These are phyloP conservation scores for Orientallactaga sibirica DNA, from an alignment of 2,797 vertebrate genomes.

Conservation along the genomic window DNA sequence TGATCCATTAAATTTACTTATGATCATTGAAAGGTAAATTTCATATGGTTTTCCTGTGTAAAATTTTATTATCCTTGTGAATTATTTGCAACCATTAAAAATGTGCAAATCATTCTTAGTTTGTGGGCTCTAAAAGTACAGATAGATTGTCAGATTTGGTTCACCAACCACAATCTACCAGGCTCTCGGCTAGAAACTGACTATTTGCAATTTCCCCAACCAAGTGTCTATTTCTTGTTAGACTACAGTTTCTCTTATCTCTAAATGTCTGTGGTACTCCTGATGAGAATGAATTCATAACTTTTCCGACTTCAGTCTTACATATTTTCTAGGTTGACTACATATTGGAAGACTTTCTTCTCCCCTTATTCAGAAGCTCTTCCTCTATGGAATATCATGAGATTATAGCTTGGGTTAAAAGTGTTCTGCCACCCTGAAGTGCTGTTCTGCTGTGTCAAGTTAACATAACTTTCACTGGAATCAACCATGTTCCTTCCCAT, in stretches of 20 bases:
- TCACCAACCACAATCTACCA: not conserved
- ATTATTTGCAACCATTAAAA: slow-evolving; percentile 26
- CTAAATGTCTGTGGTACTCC: not conserved
- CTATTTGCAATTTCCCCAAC: not conserved
- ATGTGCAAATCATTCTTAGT: not conserved
- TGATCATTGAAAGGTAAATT: not conserved
- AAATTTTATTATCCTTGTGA: slow-evolving; percentile 25
- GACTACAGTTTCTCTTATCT: not conserved
- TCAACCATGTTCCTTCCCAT: not conserved
- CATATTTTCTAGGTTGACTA: not conserved
- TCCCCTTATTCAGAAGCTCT: not conserved
- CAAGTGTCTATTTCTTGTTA: not conserved
- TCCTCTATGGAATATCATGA: not conserved
- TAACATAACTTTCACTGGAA: not conserved
- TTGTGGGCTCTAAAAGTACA: not conserved
- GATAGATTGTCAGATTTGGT: not conserved
- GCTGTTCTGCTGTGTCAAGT: not conserved
- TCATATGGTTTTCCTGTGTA: not conserved
- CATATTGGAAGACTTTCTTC: not conserved
- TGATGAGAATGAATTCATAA: not conserved
- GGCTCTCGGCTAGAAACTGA: not conserved
- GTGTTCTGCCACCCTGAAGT: not conserved
- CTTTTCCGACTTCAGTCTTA: slow-evolving; percentile 28
- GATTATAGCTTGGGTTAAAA: not conserved
- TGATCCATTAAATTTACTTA: not conserved